A percentile compares a stretch with the other conserved stretches of the same genome.
phyloP scores from a whole-genome alignment of 2,888 invertebrate species.

The Schizotus pectinicornis region DNA sequence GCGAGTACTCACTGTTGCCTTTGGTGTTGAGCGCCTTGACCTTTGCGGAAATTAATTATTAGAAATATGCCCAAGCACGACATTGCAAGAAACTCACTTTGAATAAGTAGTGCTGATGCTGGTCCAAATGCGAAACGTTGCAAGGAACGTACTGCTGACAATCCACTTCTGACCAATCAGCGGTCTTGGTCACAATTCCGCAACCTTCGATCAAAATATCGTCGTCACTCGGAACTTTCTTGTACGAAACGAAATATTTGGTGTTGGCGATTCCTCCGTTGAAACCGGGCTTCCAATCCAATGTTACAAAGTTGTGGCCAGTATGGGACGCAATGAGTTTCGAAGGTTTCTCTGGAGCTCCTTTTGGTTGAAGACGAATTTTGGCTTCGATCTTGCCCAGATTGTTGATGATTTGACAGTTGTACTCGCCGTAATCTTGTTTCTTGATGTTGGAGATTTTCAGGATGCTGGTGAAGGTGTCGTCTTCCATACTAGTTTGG shows the following conservation, averaged over 20 bases:
- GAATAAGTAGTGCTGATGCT: conserved; percentile 85
- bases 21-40: conserved; percentile 88
- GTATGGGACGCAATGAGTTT: conserved; percentile 74
- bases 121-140: conserved; percentile 84
- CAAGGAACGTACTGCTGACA: conserved; percentile 87
- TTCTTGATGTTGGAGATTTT: conserved; percentile 75
- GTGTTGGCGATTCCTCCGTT: conserved; percentile 88
- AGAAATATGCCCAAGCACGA: background rate
- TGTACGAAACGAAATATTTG: conserved; percentile 85
- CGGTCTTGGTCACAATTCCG: conserved; percentile 64
- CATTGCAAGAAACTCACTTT: conserved; percentile 65
- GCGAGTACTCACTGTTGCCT: conserved; percentile 86
- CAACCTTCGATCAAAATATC: conserved; percentile 69
- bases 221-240: conserved; percentile 69
- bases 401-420: conserved; percentile 84
- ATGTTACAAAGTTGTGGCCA: conserved; percentile 79
- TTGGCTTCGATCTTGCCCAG: conserved; percentile 78
- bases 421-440: conserved; percentile 91
- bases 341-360: conserved; percentile 84
- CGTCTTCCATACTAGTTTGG: conserved; percentile 81
- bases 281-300: conserved; percentile 89
- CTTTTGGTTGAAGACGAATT: conserved; percentile 84
- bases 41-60: conserved; percentile 53
- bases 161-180: conserved; percentile 83
- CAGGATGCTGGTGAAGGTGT: conserved; percentile 82